A percentile compares a stretch with the other conserved stretches of the same genome.
phyloP scores from a whole-genome alignment of 1,140 invertebrate genomes.

The Drosophila kohkoa region DNA sequence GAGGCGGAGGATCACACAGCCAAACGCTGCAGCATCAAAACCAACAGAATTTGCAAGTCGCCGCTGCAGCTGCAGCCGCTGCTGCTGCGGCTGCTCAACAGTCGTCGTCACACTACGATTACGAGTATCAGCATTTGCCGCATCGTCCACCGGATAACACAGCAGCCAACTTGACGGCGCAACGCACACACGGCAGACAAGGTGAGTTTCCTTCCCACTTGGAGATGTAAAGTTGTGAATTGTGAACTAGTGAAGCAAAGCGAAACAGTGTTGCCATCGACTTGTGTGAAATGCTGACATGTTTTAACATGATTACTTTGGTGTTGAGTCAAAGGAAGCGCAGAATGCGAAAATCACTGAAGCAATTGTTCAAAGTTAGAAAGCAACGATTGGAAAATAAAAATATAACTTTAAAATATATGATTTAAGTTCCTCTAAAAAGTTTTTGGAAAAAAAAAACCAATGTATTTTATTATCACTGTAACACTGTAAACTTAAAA shows the following conservation, averaged over 20 bases:
- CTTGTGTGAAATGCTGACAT: neutral
- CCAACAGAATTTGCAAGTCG: conserved; percentile 79
- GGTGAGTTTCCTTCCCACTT: conserved; percentile 55
- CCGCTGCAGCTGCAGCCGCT: conserved; percentile 52
- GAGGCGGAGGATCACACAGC: conserved; percentile 52
- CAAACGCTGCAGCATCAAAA: conserved; percentile 83
- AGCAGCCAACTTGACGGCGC: conserved; percentile 65
- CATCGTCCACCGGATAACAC: conserved; percentile 75
- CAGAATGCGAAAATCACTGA: no score
- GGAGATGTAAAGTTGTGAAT: neutral
- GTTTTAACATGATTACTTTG: neutral
- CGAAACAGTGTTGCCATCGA: no score
- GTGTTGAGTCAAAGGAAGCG: no score
- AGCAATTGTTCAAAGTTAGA: no score
- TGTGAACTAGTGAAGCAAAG: no score
- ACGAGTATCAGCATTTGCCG: conserved; percentile 78
- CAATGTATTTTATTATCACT: no score
- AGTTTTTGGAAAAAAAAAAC: no score
- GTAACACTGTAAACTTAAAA: no score
- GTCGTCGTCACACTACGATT: conserved; percentile 75
- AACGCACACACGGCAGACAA: conserved; percentile 84
- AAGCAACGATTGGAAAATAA: no score
- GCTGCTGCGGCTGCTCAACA: conserved; percentile 45
- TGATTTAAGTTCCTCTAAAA: no score
- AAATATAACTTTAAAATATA: no score